Base-by-base conservation (phyloP, 2,888 invertebrate genomes). In the Philereme transversata region DNA sequence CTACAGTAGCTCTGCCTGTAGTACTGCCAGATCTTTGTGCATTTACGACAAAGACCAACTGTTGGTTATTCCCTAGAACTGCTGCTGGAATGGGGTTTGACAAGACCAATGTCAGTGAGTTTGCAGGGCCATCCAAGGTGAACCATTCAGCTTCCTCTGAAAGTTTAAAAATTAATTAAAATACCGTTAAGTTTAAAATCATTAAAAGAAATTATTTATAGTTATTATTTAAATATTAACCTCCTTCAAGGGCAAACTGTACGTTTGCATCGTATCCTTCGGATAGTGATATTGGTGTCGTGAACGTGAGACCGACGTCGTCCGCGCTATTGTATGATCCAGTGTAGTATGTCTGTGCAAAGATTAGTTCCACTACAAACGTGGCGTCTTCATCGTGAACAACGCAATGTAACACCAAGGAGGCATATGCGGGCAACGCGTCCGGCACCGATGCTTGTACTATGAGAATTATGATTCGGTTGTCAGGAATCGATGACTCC, bases 191-290 rank as follows among this genome's bases (percentile, higher is more conserved):
- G 47, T 59, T 45, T 0, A 47, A 53, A 33, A 10, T 5, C 11
- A 43, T 11, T 22, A n/a, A 35, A 43, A 36, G 48, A 4, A 44
- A 40, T 8, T 40, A 7, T 8, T 40, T 40, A 38, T 38, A 6
- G 40, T 5, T 7, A 40, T 40, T 49, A n/a, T 36, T 44, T n/a
- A 8, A 8, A 33, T 10, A 62, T 67, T 58, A 52, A 78, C 79
- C 78, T 70, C 78, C 80, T 57, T 73, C 73, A 0, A 81, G 68
- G 22, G n/a, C 41, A 51, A 78, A 79, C 10, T 52, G 57, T 4
- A 80, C 77, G 8, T 54, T 63, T n/a, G 63, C 59, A 8, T 74
- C 71, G 41, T 72, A 75, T 5, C 77, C 78, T 36, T 72, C 53
- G 0, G 60, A 38, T 4, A 79, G 54, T 1, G 68, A 61, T 35